These are phyloP conservation scores for Drosophila siamana DNA, from an alignment of 2,888 invertebrate genomes.

Conservation along the genomic window DNA sequence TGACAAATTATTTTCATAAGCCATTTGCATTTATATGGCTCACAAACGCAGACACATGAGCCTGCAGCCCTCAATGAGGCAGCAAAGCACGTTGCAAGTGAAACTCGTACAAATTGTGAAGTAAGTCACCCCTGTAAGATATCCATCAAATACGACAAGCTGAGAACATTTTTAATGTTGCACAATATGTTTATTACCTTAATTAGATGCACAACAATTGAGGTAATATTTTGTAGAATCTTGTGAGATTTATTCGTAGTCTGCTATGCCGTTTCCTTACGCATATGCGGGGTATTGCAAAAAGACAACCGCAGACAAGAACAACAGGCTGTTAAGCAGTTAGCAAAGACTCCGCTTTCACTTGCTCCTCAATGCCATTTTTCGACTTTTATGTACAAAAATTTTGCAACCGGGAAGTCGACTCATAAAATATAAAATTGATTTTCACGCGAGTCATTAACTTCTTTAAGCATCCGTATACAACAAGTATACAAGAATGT, in stretches of 20 bases:
- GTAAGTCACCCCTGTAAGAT: constrained; percentile 5
- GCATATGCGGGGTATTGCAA: constrained; percentile 1
- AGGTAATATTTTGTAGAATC: background rate
- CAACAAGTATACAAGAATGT: constrained; percentile 7
- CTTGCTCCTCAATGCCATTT: constrained; percentile 16
- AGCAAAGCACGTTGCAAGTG: background rate
- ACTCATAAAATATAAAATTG: constrained; percentile 69
- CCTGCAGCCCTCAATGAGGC: background rate
- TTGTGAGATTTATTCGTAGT: background rate
- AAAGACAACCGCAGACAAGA: constrained; percentile 8
- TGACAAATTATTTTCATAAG: constrained; percentile 80
- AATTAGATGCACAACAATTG: background rate
- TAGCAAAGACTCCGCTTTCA: constrained; percentile 48
- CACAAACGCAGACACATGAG: constrained; percentile 31
- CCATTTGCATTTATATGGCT: constrained; percentile 75
- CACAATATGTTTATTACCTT: background rate
- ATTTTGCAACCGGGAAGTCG: constrained; percentile 43
- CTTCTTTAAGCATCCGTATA: constrained; percentile 42
- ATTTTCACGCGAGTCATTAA: constrained; percentile 76
- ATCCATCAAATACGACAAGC: background rate
- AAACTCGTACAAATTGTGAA: background rate
- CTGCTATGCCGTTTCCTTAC: background rate
- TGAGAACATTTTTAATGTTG: background rate
- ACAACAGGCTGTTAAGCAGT: constrained; percentile 35
- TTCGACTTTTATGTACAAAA: constrained; percentile 35